Conservation (phyloP, 2,113 vertebrate genomes). For the Equus przewalskii region DNA sequence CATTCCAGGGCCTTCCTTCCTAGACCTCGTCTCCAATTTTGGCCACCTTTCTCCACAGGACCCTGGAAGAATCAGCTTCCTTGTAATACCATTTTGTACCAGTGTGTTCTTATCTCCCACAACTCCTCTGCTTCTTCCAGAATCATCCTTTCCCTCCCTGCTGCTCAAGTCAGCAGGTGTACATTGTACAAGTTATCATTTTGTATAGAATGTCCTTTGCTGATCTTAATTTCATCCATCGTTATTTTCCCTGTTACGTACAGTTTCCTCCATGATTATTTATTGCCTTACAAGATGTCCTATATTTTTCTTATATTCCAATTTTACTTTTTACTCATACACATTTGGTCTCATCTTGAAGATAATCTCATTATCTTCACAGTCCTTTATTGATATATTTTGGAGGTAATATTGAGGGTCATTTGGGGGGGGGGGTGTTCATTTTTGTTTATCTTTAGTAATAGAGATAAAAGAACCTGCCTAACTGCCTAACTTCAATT, state of each 20-base stretch:
- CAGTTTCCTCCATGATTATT: accelerated
- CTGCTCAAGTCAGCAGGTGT: not conserved
- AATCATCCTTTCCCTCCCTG: not conserved
- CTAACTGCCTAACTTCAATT: not conserved
- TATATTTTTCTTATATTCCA: not conserved
- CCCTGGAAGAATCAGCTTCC: not conserved
- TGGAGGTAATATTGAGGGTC: not conserved
- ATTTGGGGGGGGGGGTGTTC: not conserved
- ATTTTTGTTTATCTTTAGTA: not conserved
- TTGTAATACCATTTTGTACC: not conserved
- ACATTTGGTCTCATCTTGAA: not conserved
- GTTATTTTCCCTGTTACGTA: not conserved
- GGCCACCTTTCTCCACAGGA: not conserved
- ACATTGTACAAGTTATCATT: accelerated
- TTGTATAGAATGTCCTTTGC: accelerated
- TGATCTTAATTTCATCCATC: not conserved
- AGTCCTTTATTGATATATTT: not conserved
- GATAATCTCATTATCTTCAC: not conserved
- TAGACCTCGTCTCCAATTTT: not conserved
- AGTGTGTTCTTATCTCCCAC: too few species aligned
- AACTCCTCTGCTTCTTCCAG: not conserved
- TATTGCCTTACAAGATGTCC: not conserved
- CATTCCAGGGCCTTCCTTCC: not conserved
- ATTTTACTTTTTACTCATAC: not conserved
- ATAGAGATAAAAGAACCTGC: not conserved